A percentile compares a stretch with the other conserved stretches of the same genome.
Evolutionary conservation across 53 echinoderm and acorn worm species (phyloP).

Genomic region (Patiria pectinifera): DNA sequence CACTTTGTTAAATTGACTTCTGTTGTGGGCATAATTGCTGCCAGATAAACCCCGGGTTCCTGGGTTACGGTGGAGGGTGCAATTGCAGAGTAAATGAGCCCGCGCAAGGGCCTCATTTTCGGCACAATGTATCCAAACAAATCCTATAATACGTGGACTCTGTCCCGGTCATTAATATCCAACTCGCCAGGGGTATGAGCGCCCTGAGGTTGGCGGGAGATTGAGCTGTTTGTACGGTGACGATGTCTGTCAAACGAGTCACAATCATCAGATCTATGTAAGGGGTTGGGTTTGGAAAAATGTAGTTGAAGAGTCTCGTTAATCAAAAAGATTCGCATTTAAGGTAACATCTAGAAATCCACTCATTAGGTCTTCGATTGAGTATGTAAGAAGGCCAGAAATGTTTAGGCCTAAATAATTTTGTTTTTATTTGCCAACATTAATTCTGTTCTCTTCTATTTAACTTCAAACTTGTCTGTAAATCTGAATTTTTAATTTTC

Average conservation of each 20-base stretch:
- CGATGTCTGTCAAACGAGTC: not conserved
- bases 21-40: conserved; percentile 45
- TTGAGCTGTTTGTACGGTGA: not conserved
- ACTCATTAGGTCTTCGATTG: too few relatives aligned
- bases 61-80: conserved; percentile 19
- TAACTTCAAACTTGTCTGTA: too few relatives aligned
- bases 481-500: too few relatives aligned
- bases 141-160: conserved; percentile 7
- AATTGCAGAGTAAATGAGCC: conserved; percentile 12
- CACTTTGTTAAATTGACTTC: conserved; percentile 52
- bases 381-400: too few relatives aligned
- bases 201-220: not conserved
- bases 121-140: conserved; percentile 22
- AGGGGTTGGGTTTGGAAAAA: too few relatives aligned
- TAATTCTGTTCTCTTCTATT: too few relatives aligned
- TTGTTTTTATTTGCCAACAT: too few relatives aligned
- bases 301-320: too few relatives aligned
- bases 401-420: too few relatives aligned
- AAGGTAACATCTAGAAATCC: too few relatives aligned
- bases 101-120: not conserved
- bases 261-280: too few relatives aligned
- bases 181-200: not conserved
- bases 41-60: conserved; percentile 23
- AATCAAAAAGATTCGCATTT: too few relatives aligned
- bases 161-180: conserved; percentile 11